Evolutionary conservation across 2,797 vertebrate species (phyloP).

Genomic region (Trichosurus vulpecula): DNA sequence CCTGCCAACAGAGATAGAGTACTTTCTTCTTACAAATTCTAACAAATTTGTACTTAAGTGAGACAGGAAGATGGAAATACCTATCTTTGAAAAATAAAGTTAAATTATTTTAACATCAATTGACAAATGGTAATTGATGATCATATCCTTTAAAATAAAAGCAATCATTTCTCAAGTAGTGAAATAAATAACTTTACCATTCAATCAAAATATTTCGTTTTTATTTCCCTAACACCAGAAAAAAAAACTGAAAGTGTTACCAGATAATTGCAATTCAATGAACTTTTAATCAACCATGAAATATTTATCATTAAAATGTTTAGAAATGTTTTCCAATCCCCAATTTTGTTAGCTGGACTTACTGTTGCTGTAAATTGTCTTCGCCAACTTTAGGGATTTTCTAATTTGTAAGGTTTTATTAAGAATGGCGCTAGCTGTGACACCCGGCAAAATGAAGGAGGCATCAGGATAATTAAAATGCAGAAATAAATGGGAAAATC

Average conservation of each 20-base stretch:
- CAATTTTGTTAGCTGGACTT: not conserved
- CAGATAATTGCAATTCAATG: not conserved
- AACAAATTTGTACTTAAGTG: not conserved
- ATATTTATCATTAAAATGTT: not conserved
- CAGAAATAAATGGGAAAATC: not conserved
- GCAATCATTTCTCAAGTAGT: not conserved
- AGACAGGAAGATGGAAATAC: not conserved
- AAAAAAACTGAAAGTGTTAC: not conserved
- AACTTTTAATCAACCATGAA: not conserved
- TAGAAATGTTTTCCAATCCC: not conserved
- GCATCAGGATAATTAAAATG: not conserved
- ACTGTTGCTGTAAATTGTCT: not conserved
- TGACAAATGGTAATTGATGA: not conserved
- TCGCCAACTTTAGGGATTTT: not conserved
- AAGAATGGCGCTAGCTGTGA: not conserved
- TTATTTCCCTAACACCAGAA: not conserved
- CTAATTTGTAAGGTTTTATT: not conserved
- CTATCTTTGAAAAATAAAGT: not conserved
- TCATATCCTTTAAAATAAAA: not conserved
- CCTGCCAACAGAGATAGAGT: not conserved
- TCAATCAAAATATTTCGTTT: not conserved
- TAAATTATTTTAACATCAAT: not conserved
- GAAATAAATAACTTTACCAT: not conserved
- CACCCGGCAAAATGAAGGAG: not conserved
- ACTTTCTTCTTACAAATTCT: not conserved